Evolutionary conservation across 2,113 vertebrate species (phyloP).

Genomic region (Glaucidium brasilianum): DNA sequence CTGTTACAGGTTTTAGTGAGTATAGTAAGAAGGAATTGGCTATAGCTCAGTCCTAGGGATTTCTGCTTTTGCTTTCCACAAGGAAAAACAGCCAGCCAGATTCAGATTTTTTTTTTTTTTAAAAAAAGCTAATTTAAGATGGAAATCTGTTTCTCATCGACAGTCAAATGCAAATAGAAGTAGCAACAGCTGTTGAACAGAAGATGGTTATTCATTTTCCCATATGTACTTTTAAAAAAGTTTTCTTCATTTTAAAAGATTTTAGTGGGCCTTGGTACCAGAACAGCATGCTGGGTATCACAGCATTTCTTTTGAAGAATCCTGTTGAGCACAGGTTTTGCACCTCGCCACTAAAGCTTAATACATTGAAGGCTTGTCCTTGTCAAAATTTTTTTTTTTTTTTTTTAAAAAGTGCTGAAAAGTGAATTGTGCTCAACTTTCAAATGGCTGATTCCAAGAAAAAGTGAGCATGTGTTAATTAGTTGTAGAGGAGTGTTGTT

Average conservation of each 20-base stretch:
- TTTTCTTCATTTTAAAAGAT: background rate
- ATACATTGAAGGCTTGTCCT: background rate
- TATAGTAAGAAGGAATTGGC: background rate
- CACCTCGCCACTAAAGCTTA: background rate
- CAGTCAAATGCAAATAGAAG: background rate
- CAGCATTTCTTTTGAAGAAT: background rate
- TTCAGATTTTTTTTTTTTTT: background rate
- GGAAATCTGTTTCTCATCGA: background rate
- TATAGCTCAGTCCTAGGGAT: background rate
- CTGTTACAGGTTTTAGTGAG: background rate
- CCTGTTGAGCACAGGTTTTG: background rate
- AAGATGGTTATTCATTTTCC: background rate
- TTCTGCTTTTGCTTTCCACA: background rate
- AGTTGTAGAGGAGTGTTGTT: background rate
- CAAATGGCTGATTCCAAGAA: background rate
- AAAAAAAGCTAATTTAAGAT: background rate
- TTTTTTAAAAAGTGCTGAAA: background rate
- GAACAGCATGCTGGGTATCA: background rate
- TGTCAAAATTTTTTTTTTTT: background rate
- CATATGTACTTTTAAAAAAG: background rate
- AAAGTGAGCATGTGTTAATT: background rate
- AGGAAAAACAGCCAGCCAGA: background rate
- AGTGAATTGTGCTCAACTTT: background rate
- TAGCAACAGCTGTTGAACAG: background rate
- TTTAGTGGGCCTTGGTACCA: background rate